Evolutionary conservation across 2,797 vertebrate species (phyloP), one percentile per base, ranked within the genome.

Genomic region (Macroramphosus scolopax): DNA sequence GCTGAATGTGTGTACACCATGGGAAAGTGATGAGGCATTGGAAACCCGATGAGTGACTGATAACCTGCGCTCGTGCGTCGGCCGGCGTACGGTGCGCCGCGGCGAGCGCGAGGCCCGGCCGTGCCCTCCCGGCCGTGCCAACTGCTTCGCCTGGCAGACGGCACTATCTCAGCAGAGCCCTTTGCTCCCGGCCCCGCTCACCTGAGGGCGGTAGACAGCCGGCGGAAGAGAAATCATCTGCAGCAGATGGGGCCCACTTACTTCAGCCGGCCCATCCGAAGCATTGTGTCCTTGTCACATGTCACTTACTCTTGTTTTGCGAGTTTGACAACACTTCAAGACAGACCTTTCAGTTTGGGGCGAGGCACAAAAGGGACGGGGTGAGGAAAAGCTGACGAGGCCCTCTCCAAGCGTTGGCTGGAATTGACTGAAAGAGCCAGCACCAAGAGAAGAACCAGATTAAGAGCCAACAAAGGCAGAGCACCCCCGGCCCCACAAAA

Each of bases 271-370:
- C 68, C 77, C 70, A 67, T 77, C 71, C 68, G 24, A 75, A n/a
- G 83, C 80, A 84, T 83, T 87, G 87, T 84, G 76, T 84, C 78
- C 81, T 83, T 86, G 86, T 88, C 87, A 87, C 78, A 83, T 85
- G 83, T 88, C 86, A 87, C 77, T 87, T 81, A 83, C 72, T 76
- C 78, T 83, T 83, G 80, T 87, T 88, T 81, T 81, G n/a, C 70
- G 55, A 44, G 53, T 74, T 69, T 78, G 86, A 86, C 80, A 83
- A 76, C 79, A 68, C 79, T 84, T 84, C 74, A 67, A 82, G 79
- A 85, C 77, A 57, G 78, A 60, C 66, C 72, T 80, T 85, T 83
- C 69, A 65, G 72, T 58, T 78, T 72, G 33, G 47, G 48, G 43
- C 9, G 62, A 71, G 51, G 75, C 81, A 86, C 84, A 89, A 88